Evolutionary conservation across 2,888 invertebrate species (phyloP).

Genomic region (Cryptocephalus moraei): DNA sequence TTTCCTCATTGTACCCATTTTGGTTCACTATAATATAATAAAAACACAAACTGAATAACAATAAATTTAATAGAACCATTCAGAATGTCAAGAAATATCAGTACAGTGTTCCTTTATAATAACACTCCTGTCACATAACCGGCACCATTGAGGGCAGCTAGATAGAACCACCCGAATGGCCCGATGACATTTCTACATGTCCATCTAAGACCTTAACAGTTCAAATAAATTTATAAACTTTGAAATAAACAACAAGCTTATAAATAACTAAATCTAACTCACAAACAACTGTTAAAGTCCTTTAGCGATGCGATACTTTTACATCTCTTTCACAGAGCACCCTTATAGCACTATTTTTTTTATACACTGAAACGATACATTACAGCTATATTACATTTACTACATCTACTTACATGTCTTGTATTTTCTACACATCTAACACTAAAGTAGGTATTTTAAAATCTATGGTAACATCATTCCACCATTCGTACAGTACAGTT

Average conservation of each 20-base stretch:
- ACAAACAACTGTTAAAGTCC: not conserved
- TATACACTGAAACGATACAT: constrained; percentile 18
- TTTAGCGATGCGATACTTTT: not conserved
- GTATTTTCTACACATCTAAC: constrained; percentile 2
- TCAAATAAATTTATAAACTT: not conserved
- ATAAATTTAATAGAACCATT: constrained; percentile 27
- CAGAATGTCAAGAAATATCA: constrained; percentile 22
- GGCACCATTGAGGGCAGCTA: constrained; percentile 2
- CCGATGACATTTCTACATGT: not conserved
- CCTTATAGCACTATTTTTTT: constrained; percentile 1
- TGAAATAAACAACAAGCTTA: no score
- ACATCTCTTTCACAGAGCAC: constrained; percentile 7
- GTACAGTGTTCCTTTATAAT: constrained; percentile 19
- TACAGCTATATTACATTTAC: constrained; percentile 17
- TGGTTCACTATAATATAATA: not conserved
- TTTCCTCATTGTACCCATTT: no score
- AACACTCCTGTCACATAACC: constrained; percentile 5
- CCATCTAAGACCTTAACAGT: constrained; percentile 1
- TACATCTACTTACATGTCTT: constrained; percentile 3
- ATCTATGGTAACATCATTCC: constrained; percentile 1
- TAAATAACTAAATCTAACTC: not conserved
- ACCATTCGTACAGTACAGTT: constrained; percentile 11
- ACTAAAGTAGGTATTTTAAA: not conserved
- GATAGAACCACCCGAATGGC: not conserved
- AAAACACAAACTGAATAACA: constrained; percentile 19